Percentiles rank a stretch among this genome's conserved stretches.
These are phyloP conservation scores for Lasioglossum villosulum DNA, from an alignment of 2,888 invertebrate species.

Conservation along the genomic window DNA sequence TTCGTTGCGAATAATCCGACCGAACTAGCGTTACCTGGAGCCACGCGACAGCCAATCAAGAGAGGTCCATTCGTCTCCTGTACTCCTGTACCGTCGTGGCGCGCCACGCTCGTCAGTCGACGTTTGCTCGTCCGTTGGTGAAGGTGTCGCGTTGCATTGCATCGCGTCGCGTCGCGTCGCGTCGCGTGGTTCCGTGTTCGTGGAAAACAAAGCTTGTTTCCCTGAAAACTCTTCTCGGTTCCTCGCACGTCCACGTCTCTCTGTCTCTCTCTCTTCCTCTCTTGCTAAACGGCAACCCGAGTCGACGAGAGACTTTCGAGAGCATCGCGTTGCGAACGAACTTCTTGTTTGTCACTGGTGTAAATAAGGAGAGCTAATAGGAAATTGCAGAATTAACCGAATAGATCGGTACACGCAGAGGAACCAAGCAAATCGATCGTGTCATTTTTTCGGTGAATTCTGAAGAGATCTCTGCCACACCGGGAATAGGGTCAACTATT, in stretches of 20 bases:
- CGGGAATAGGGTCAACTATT: conserved; percentile 26
- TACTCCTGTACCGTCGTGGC: conserved; percentile 45
- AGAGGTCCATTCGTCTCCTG: conserved; percentile 54
- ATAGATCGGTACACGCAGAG: not conserved
- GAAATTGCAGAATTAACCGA: not conserved
- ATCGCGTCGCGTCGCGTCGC: conserved; percentile 19
- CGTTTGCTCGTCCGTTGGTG: conserved; percentile 60
- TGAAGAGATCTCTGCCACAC: not conserved
- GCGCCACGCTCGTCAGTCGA: conserved; percentile 64
- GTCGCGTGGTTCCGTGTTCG: not conserved
- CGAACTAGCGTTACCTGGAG: conserved; percentile 46
- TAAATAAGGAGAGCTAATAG: not conserved
- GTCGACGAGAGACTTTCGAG: not conserved
- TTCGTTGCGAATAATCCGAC: conserved; percentile 20
- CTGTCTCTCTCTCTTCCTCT: too few relatives aligned
- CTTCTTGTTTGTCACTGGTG: not conserved
- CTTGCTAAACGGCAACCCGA: not conserved
- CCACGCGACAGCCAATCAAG: conserved; percentile 50
- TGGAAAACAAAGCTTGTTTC: conserved; percentile 27
- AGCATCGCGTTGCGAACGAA: not conserved
- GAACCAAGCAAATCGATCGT: not conserved
- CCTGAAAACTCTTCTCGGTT: not conserved
- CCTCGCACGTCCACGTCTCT: too few relatives aligned
- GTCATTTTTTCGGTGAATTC: not conserved
- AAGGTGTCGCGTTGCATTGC: conserved; percentile 44